Evolutionary conservation across 37 sponge, comb jelly and placozoan species (phyloP), one percentile per base, ranked within the genome.

Genomic region (Petrosia ficiformis): DNA sequence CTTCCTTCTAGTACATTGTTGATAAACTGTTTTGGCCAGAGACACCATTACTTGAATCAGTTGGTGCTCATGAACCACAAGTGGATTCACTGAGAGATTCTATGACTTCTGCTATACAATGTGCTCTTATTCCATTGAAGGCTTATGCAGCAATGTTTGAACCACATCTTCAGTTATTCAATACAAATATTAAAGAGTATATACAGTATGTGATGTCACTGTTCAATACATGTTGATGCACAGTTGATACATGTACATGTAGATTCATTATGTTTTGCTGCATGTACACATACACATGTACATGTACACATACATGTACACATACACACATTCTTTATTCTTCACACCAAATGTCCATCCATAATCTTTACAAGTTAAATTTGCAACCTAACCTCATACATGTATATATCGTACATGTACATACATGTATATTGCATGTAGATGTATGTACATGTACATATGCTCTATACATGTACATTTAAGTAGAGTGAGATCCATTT

Each of bases 11-110:
- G 86, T 86, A 39, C 57, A 79, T 86, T 3, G 72, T 98, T 84
- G 96, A 92, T 57, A 77, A 90, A 61, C 59, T 95, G 67, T 98
- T 98, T 84, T 98, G 95, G 95, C 83, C 88, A 0, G 83, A 76
- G 25, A 70, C 75, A 1, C 73, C 82, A 10, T 81, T 95, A 29
- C 75, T 98, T 52, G 99, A 98, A 73, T 87, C 95, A 16, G 95
- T 98, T 26, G 99, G 99, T 11, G 86, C 73, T 3, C 82, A 89
- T 44, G 99, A 98, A 60, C 93, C 93, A 25, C 87, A 82, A 32
- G 91, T 98, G 34, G 82, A 84, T 36, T 33, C 1, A 1, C 54
- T 87, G 75, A 67, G 95, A 41, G 86, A 78, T 44, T 65, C 57
- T 38, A 67, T 98, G 42, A 4, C 69, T 24, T 35, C 38, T n/a